A percentile compares a stretch with the other conserved stretches of the same genome.
phyloP scores from a whole-genome alignment of 2,888 invertebrate genomes.

The Lepas anatifera region DNA sequence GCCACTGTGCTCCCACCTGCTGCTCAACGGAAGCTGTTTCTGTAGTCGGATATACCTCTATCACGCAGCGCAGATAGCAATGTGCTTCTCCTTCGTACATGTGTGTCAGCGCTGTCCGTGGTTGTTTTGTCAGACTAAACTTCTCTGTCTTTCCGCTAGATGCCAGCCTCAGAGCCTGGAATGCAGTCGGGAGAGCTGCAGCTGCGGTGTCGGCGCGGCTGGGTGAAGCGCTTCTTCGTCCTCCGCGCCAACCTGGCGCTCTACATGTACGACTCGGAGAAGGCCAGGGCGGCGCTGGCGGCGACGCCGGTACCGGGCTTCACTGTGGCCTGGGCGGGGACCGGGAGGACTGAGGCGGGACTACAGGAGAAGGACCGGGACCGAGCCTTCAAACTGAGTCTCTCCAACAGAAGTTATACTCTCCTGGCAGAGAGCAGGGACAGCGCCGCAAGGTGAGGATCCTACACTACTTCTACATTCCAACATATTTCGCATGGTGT shows the following conservation, averaged over 20 bases:
- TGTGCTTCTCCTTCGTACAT: no score
- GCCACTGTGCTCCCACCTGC: no score
- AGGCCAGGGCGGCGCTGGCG: constrained; percentile 42
- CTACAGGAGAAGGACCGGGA: constrained; percentile 33
- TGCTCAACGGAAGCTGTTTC: no score
- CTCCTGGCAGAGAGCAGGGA: constrained; percentile 39
- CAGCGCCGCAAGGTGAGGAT: constrained; percentile 37
- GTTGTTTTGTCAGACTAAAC: neutral
- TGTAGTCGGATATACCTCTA: no score
- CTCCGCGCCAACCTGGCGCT: constrained; percentile 45
- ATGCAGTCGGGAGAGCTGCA: constrained; percentile 22
- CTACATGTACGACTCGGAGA: constrained; percentile 38
- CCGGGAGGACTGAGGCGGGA: neutral
- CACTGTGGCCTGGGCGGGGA: constrained; percentile 34
- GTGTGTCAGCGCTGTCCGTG: no score
- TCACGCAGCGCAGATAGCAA: no score
- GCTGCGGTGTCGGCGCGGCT: constrained; percentile 21
- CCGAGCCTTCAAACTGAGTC: constrained; percentile 38
- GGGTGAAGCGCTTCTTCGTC: constrained; percentile 41
- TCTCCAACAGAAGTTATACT: constrained; percentile 39
- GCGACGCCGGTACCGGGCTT: constrained; percentile 49
- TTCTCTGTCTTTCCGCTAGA: constrained; percentile 14
- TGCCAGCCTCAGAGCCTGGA: constrained; percentile 18
- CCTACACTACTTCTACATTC: no score
- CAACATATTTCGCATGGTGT: no score